Evolutionary conservation across 2,888 invertebrate genomes (phyloP).

Genomic region (Cephus nigrinus): DNA sequence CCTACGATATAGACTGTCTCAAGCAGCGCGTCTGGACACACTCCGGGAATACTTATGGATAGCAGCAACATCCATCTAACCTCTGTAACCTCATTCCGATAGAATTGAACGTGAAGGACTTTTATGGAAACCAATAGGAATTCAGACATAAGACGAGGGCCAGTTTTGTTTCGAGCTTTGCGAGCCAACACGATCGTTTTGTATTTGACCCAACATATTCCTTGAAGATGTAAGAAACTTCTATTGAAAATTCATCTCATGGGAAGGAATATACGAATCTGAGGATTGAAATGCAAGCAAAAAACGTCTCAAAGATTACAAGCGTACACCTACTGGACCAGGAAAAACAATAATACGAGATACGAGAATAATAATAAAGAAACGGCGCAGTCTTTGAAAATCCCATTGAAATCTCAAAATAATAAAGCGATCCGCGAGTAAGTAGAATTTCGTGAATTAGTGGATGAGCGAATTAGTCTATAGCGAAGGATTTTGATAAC

Average conservation of each 20-base stretch:
- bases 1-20: slow-evolving; percentile 52
- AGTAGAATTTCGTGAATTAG: neutral
- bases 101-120: neutral
- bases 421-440: neutral
- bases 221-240: neutral
- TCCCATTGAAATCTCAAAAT: neutral
- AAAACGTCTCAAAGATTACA: neutral
- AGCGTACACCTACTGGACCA: neutral
- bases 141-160: neutral
- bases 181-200: neutral
- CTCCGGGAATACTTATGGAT: slow-evolving; percentile 44
- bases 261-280: neutral
- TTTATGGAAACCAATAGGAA: neutral
- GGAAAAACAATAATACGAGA: neutral
- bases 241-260: neutral
- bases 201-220: neutral
- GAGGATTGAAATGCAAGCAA: neutral
- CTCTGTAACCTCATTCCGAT: neutral
- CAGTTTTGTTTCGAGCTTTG: neutral
- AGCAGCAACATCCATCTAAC: neutral
- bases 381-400: neutral
- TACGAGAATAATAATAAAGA: neutral
- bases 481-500: slow-evolving; percentile 58
- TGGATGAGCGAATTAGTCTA: slow-evolving; percentile 23
- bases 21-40: slow-evolving; percentile 42